Conservation (phyloP, 2,797 vertebrate species). For the Lepilemur ruficaudatus region DNA sequence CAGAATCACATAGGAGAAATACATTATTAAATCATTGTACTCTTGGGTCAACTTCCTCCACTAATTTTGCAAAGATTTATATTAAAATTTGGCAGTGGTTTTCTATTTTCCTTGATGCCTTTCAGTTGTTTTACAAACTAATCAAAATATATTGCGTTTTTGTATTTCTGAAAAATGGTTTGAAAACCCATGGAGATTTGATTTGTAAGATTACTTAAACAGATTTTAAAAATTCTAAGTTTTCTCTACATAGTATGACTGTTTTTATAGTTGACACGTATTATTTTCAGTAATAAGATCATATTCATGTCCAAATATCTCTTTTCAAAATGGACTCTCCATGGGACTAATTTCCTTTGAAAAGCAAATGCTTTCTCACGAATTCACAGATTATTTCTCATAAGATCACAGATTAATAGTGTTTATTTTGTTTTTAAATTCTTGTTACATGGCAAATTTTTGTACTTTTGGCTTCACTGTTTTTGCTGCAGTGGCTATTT, state of each 20-base stretch:
- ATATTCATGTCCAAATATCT: neutral
- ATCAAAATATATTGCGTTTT: neutral
- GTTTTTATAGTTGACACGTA: neutral
- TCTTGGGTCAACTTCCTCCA: neutral
- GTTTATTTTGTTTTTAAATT: slow-evolving; percentile 17
- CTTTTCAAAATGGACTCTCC: neutral
- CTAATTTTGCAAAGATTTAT: neutral
- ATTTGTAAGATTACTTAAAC: slow-evolving; percentile 1
- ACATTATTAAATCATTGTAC: neutral
- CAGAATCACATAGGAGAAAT: neutral
- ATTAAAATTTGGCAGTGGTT: neutral
- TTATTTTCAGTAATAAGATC: slow-evolving; percentile 51
- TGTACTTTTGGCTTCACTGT: neutral
- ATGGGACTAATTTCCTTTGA: neutral
- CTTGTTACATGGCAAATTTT: neutral
- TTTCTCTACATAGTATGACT: neutral
- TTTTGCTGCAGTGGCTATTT: neutral
- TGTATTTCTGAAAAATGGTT: slow-evolving; percentile 13
- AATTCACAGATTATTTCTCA: neutral
- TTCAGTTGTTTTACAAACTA: slow-evolving; percentile 19
- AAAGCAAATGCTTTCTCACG: slow-evolving; percentile 1
- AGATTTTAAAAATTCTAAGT: neutral
- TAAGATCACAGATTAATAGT: neutral
- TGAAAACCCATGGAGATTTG: neutral
- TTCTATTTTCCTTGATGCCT: neutral